Base-by-base conservation (phyloP, 2,888 invertebrate genomes). In the Acronicta psi region DNA sequence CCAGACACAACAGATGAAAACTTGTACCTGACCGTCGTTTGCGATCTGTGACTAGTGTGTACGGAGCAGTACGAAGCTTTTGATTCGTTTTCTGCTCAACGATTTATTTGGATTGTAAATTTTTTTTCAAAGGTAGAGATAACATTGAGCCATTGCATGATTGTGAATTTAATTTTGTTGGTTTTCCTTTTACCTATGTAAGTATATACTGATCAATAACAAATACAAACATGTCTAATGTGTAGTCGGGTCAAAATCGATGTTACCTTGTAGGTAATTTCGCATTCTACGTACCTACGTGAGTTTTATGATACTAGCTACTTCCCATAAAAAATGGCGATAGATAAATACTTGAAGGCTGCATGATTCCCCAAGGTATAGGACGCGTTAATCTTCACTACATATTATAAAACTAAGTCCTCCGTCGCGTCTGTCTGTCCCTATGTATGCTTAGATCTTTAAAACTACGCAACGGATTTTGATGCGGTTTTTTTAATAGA, bases 231-330 rank as follows among this genome's bases (percentile, higher is more conserved):
- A 34, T 13, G 43, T n/a, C 1, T 13, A 16, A 34, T 13, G 43
- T n/a, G 2, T 13, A 16, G 16, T 18, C 9, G n/a, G 17, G 14
- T 38, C 11, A 11, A 38, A 53, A 66, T 53, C 44, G 34, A 66
- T 61, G 49, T 59, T 52, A 57, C 43, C 51, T 1, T 56, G 34
- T 36, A 40, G 16, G n/a, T n/a, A n/a, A n/a, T n/a, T n/a, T n/a
- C n/a, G n/a, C n/a, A n/a, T n/a, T n/a, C n/a, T n/a, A n/a, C 5
- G 5, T 20, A 5, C 29, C 17, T 4, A 20, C 20, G 11, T 17
- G 47, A 9, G 36, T 45, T 50, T 23, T 36, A 41, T 36, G 6
- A 40, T 41, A 50, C 11, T 29, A 29, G 11, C 29, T 11, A 11
- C 2, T 29, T 11, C 29, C 10, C 29, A 11, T 29, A 5, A 20